Evolutionary conservation across 2,888 invertebrate species (phyloP), one percentile per base, ranked within the genome.

Genomic region (Alitta virens): DNA sequence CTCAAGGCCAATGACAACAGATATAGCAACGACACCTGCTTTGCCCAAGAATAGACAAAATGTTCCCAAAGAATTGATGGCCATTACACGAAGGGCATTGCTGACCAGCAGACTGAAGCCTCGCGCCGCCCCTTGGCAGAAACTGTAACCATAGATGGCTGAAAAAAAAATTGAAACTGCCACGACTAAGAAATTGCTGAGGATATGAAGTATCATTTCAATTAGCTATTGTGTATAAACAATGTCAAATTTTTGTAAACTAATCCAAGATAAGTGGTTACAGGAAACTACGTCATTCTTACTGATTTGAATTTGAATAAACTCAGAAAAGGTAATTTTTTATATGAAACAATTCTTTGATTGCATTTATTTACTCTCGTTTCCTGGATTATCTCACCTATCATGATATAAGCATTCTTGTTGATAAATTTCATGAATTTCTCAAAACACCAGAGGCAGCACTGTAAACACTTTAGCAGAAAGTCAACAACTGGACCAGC

Each of bases 321-420:
- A n/a, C n/a, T n/a, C n/a, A n/a, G n/a, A n/a, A n/a, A n/a, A n/a
- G n/a, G n/a, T n/a, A n/a, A n/a, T n/a, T n/a, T n/a, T n/a, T n/a
- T n/a, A n/a, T n/a, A n/a, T n/a, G n/a, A n/a, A n/a, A n/a, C n/a
- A n/a, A n/a, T n/a, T n/a, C n/a, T n/a, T n/a, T n/a, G n/a, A n/a
- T n/a, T n/a, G n/a, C n/a, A n/a, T n/a, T n/a, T n/a, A 18, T n/a
- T n/a, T n/a, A n/a, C n/a, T n/a, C n/a, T n/a, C n/a, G n/a, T n/a
- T n/a, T n/a, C n/a, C n/a, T n/a, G n/a, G n/a, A n/a, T n/a, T n/a
- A n/a, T n/a, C n/a, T n/a, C 75, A 83, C 83, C 93, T 62, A 95
- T 90, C 57, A 94, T 92, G 0, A 94, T 94, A 77, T 95, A 95
- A 0, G 95, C 94, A 79, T 95, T 95, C 77, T 93, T 92, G 81